Evolutionary conservation across 2,888 invertebrate genomes (phyloP), one percentile per base, ranked within the genome.

Genomic region (Pheosia gnoma): DNA sequence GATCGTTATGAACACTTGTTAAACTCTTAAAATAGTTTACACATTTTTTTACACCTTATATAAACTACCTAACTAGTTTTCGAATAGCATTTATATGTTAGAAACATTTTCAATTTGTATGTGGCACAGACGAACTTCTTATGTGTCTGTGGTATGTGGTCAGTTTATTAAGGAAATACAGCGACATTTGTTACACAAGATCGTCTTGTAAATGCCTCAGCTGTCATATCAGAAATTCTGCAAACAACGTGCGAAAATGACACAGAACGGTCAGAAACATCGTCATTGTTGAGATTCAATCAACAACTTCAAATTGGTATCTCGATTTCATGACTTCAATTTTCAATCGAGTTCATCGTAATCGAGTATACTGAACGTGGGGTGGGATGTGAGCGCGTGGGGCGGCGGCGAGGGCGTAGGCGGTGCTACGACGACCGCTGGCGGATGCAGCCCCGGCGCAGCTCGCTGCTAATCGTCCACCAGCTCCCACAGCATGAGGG

Each of bases 401-500:
- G 85, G 87, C 67, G 89, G 87, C 64, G 91, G 90, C 59, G 90
- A 87, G 57, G 93, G 89, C 37, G 91, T 89, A 60, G 93, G 90
- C 25, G 93, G 90, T 58, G 89, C 90, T 65, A 91, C 74, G 71
- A 88, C 77, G 57, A 91, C 87, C 71, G 87, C 86, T 45, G 92
- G 91, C 62, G 89, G 86, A 56, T 71, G 83, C 67, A 67, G 82
- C 79, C 84, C 87, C 84, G 64, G 83, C 86, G 86, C 86, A 68
- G 75, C 82, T 72, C 74, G 81, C 72, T 84, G 95, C 94, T 96
- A 97, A 93, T 97, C 96, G 80, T 96, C 96, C 79, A 96, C 96
- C 68, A 98, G 91, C 88, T 97, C 97, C 98, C 98, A 98, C 70
- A 98, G 95, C 97, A 98, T 97, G 51, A 98, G 95, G 7, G 97